Conservation (phyloP, 2,888 invertebrate genomes). For the Priocnemis perturbator region DNA sequence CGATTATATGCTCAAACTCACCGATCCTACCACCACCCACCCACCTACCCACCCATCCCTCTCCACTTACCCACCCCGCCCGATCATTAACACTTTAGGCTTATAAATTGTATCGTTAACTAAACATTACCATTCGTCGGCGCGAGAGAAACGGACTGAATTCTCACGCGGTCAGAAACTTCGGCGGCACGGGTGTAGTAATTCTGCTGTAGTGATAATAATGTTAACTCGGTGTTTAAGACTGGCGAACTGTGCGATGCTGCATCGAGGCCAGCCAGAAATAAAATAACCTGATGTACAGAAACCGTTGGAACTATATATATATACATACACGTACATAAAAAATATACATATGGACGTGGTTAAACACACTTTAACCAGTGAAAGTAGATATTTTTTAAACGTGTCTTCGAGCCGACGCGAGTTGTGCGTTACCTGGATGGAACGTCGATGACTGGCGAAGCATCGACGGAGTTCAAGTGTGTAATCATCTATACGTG, state of each 20-base stretch:
- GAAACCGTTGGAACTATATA: constrained; percentile 43
- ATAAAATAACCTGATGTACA: constrained; percentile 50
- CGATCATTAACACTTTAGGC: constrained; percentile 37
- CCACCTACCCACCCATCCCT: constrained; percentile 11
- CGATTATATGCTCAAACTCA: constrained; percentile 10
- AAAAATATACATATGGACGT: constrained; percentile 24
- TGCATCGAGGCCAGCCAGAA: constrained; percentile 9
- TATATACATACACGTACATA: constrained; percentile 12
- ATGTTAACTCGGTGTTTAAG: constrained; percentile 58
- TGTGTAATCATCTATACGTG: constrained; percentile 17
- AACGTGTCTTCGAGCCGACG: constrained; percentile 34
- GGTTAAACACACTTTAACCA: constrained; percentile 27
- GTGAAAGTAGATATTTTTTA: constrained; percentile 55
- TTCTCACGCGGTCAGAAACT: constrained; percentile 26
- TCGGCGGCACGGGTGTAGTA: constrained; percentile 39
- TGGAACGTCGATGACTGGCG: background rate
- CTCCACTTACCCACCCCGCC: constrained; percentile 38
- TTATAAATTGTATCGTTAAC: constrained; percentile 42
- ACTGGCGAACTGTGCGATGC: constrained; percentile 47
- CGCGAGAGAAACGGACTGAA: constrained; percentile 20
- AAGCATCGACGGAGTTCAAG: background rate
- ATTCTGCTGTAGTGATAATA: constrained; percentile 57
- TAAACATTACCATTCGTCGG: constrained; percentile 30
- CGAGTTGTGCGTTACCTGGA: constrained; percentile 19
- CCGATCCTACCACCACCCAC: background rate